Evolutionary conservation across 1,140 invertebrate species (phyloP).

Genomic region (Pygmarrhopalites habei): DNA sequence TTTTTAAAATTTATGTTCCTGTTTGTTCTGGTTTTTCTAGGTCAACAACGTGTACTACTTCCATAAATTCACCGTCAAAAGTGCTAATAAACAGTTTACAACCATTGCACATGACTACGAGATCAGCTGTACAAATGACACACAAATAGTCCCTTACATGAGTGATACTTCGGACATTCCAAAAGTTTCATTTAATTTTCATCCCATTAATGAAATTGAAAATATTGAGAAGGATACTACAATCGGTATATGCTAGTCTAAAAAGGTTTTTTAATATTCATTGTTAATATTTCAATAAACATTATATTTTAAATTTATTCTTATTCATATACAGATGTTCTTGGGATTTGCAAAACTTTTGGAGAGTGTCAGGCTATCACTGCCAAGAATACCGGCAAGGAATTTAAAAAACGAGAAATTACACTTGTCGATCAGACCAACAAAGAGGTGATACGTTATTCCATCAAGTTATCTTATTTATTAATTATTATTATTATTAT

Average conservation of each 20-base stretch:
- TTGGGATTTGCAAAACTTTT: slow-evolving; percentile 75
- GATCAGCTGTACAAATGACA: slow-evolving; percentile 78
- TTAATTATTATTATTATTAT: too few relatives aligned
- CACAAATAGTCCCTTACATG: slow-evolving; percentile 62
- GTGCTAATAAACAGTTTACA: slow-evolving; percentile 84
- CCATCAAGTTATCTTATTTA: too few relatives aligned
- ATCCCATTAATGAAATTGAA: slow-evolving; percentile 67
- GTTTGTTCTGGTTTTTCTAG: slow-evolving; percentile 46
- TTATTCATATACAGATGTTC: slow-evolving; percentile 60
- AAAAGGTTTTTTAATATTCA: too few relatives aligned
- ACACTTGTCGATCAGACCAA: slow-evolving; percentile 77
- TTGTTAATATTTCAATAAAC: neutral
- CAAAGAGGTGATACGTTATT: slow-evolving; percentile 68
- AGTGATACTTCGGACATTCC: slow-evolving; percentile 60
- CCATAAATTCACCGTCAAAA: slow-evolving; percentile 63
- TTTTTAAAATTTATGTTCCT: too few relatives aligned
- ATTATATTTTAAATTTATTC: neutral
- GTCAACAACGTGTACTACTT: slow-evolving; percentile 58
- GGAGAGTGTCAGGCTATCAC: slow-evolving; percentile 65
- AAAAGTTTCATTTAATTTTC: slow-evolving; percentile 72
- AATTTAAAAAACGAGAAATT: slow-evolving; percentile 84
- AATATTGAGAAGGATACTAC: slow-evolving; percentile 57
- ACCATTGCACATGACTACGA: slow-evolving; percentile 91
- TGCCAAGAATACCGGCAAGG: slow-evolving; percentile 63
- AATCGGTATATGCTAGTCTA: too few relatives aligned